Evolutionary conservation across 1,140 invertebrate species (phyloP).

Genomic region (Archivesica marissinica): DNA sequence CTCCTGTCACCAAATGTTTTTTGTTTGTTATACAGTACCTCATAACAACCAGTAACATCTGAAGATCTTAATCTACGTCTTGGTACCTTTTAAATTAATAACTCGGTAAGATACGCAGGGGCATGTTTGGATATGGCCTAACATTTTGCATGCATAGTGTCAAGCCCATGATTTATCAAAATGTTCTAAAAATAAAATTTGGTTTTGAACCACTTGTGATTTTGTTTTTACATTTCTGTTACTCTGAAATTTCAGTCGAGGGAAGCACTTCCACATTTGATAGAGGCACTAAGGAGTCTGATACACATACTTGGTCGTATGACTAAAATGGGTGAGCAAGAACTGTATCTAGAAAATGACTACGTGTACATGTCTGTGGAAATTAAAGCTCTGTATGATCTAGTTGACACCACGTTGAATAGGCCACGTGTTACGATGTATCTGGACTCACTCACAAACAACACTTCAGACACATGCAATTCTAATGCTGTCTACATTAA

Average conservation of each 20-base stretch:
- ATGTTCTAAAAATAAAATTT: too few species aligned
- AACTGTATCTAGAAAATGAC: constrained; percentile 27
- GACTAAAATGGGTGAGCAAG: not conserved
- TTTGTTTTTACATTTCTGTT: too few species aligned
- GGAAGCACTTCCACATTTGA: constrained; percentile 35
- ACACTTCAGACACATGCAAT: constrained; percentile 3
- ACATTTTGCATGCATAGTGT: too few species aligned
- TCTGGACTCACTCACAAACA: not conserved
- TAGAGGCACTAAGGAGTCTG: not conserved
- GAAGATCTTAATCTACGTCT: too few species aligned
- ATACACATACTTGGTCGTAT: not conserved
- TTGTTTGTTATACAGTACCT: too few species aligned
- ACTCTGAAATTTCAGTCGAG: constrained; percentile 52
- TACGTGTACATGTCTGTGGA: constrained; percentile 39
- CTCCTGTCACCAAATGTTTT: too few species aligned
- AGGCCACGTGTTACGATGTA: constrained; percentile 17
- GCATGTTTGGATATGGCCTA: too few species aligned
- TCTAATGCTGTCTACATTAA: not conserved
- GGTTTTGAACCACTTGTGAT: too few species aligned
- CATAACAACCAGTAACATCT: too few species aligned
- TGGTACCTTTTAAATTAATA: too few species aligned
- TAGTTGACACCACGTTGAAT: not conserved
- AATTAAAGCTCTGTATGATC: not conserved
- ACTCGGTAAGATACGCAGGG: too few species aligned
- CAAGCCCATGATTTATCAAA: too few species aligned